A percentile compares a stretch with the other conserved stretches of the same genome.
Evolutionary conservation across 2,113 vertebrate genomes (phyloP).

Genomic region (Serilophus lunatus): DNA sequence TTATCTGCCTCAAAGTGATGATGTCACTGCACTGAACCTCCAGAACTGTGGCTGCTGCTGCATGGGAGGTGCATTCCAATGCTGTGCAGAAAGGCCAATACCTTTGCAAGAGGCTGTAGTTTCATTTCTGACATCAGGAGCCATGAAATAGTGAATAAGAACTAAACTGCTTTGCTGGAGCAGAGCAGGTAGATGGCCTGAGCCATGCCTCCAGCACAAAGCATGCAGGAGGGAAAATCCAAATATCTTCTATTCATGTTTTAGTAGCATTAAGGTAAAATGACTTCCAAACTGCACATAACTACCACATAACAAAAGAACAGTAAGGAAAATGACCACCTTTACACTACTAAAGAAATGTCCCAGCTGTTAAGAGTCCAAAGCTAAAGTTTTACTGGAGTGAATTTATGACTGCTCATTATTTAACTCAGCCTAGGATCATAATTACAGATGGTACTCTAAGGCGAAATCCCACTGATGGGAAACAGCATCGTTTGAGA

Average conservation of each 20-base stretch:
- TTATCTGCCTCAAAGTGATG: neutral
- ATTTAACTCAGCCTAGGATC: constrained; percentile 49
- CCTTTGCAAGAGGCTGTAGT: neutral
- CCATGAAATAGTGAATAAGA: neutral
- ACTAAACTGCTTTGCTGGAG: neutral
- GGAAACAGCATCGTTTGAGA: neutral
- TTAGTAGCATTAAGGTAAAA: neutral
- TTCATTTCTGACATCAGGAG: neutral
- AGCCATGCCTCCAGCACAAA: neutral
- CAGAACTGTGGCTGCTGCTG: neutral
- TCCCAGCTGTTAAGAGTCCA: constrained; percentile 28
- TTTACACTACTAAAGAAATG: neutral
- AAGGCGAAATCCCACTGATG: constrained; percentile 46
- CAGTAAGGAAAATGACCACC: neutral
- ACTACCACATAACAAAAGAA: neutral
- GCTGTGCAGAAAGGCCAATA: neutral
- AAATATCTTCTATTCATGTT: neutral
- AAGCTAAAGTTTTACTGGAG: constrained; percentile 38
- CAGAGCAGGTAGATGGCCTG: neutral
- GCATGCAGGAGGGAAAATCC: neutral
- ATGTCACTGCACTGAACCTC: neutral
- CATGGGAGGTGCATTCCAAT: neutral
- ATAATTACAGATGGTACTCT: constrained; percentile 61
- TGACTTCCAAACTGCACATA: neutral
- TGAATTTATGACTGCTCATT: constrained; percentile 59